phyloP scores from a whole-genome alignment of 2,113 vertebrate species.

The Anoura caudifer region DNA sequence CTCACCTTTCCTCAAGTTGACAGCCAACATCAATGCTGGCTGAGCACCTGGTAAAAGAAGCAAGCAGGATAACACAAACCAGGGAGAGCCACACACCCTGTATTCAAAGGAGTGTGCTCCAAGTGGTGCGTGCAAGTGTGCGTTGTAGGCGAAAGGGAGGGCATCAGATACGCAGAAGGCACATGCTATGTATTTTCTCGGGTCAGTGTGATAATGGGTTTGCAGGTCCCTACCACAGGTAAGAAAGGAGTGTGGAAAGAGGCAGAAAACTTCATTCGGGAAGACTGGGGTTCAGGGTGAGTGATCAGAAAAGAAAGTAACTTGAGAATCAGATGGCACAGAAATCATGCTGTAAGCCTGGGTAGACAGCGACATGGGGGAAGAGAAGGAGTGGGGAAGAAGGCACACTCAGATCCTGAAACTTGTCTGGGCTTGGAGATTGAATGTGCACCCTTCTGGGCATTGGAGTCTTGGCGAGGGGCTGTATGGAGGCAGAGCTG shows the following conservation, averaged over 20 bases:
- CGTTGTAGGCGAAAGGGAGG: neutral
- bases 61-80: neutral
- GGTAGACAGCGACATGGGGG: neutral
- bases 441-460: neutral
- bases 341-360: neutral
- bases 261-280: neutral
- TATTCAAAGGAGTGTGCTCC: neutral
- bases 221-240: neutral
- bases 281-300: neutral
- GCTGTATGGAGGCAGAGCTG: neutral
- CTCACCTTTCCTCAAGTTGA: neutral
- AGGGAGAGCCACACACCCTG: neutral
- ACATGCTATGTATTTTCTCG: neutral
- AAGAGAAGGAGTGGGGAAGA: neutral
- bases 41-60: neutral
- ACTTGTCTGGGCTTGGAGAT: neutral
- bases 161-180: neutral
- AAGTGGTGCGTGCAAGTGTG: fast-evolving
- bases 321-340: neutral
- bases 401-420: fast-evolving
- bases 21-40: neutral
- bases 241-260: neutral
- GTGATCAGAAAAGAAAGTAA: neutral
- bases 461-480: neutral
- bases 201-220: neutral